Evolutionary conservation across 2,888 invertebrate genomes (phyloP).

Genomic region (Tethea ocularis): DNA sequence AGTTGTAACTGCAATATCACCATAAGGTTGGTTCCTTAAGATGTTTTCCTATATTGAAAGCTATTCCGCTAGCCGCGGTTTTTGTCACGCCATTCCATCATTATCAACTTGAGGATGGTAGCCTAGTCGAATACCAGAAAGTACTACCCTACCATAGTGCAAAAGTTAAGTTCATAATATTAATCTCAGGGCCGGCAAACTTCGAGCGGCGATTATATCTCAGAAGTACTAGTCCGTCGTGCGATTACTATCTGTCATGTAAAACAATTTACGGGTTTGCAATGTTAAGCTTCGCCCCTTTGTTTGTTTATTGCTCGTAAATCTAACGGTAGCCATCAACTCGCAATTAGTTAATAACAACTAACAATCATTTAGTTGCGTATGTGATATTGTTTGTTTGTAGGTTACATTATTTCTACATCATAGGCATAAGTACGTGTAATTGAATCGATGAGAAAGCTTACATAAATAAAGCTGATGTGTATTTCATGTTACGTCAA

Average conservation of each 20-base stretch:
- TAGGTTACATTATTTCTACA: background rate
- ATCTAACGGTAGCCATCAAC: slow-evolving; percentile 52
- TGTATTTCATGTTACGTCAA: background rate
- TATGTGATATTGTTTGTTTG: background rate
- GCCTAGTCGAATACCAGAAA: no score
- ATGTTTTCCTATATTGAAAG: no score
- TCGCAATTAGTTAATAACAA: slow-evolving; percentile 45
- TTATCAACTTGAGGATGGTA: no score
- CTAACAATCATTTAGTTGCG: slow-evolving; percentile 37
- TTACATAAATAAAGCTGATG: background rate
- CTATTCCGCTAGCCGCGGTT: no score
- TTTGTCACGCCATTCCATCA: no score
- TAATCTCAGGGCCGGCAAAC: background rate
- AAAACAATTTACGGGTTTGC: slow-evolving; percentile 66
- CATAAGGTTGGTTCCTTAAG: no score
- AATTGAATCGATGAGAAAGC: background rate
- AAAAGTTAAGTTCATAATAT: no score
- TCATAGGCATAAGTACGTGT: background rate
- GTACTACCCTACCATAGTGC: no score
- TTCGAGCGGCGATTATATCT: slow-evolving; percentile 56
- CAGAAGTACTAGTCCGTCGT: slow-evolving; percentile 48
- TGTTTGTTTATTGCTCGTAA: slow-evolving; percentile 61
- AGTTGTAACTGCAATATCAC: no score
- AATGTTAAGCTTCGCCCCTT: slow-evolving; percentile 56
- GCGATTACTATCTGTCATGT: slow-evolving; percentile 57